Percentiles rank a stretch among this genome's conserved stretches.
Conservation (phyloP, 2,888 invertebrate species). For the Bellardia bayeri region DNA sequence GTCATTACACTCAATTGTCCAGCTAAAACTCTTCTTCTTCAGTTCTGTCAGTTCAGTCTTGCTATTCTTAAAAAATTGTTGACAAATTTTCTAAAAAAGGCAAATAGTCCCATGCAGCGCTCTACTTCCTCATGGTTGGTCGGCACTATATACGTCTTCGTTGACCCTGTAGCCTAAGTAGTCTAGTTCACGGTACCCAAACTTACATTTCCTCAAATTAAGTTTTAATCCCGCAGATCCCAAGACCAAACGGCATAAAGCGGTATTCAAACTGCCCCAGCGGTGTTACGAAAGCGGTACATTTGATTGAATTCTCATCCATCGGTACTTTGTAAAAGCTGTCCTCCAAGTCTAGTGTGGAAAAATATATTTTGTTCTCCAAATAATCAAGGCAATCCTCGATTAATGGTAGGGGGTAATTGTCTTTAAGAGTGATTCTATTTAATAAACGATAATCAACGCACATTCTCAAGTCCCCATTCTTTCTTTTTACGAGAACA, state of each 20-base stretch:
- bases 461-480: conserved; percentile 10
- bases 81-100: conserved; percentile 25
- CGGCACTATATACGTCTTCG: too few species aligned
- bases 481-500: background rate
- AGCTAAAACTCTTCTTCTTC: conserved; percentile 5
- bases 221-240: too few species aligned
- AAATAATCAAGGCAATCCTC: too few species aligned
- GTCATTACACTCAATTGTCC: conserved; percentile 6
- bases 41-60: conserved; percentile 27
- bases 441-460: background rate
- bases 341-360: too few species aligned
- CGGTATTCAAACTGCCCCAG: too few species aligned
- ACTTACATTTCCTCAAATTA: too few species aligned
- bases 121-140: background rate
- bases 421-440: background rate
- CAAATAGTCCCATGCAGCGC: conserved; percentile 40
- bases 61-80: conserved; percentile 35
- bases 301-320: background rate
- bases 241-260: too few species aligned
- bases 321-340: background rate
- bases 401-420: too few species aligned
- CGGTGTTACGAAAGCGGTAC: too few species aligned
- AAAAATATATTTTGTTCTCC: too few species aligned
- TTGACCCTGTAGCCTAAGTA: too few species aligned
- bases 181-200: too few species aligned